Evolutionary conservation across 2,888 invertebrate species (phyloP).

Genomic region (Sinohyriopsis cumingii): DNA sequence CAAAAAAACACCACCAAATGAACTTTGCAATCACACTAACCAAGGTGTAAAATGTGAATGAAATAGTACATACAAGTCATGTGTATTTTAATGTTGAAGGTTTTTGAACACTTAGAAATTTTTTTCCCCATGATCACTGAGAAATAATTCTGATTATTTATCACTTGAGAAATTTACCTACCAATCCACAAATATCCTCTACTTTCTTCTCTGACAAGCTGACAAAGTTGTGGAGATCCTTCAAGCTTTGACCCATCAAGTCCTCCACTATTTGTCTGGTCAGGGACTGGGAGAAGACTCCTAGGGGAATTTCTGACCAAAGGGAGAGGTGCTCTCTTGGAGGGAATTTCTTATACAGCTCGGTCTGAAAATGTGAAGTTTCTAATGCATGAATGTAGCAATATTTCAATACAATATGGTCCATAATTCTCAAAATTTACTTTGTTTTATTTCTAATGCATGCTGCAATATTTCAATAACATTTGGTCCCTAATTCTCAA

Average conservation of each 20-base stretch:
- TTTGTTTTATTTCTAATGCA: too few species aligned
- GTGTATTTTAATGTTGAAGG: too few species aligned
- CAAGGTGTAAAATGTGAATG: too few species aligned
- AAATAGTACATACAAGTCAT: too few species aligned
- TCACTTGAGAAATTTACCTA: constrained; percentile 11
- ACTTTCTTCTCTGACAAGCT: constrained; percentile 17
- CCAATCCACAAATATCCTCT: constrained; percentile 20
- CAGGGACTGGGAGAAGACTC: constrained; percentile 12
- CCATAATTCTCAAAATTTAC: too few species aligned
- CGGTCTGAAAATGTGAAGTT: constrained; percentile 11
- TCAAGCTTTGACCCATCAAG: constrained; percentile 12
- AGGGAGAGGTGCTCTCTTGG: constrained; percentile 13
- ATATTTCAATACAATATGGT: too few species aligned
- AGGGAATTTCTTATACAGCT: constrained; percentile 24
- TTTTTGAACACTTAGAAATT: too few species aligned
- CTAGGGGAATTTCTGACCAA: constrained; percentile 33
- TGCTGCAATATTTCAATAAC: too few species aligned
- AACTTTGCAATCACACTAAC: too few species aligned
- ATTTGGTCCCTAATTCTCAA: too few species aligned
- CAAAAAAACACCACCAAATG: too few species aligned
- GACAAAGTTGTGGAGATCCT: constrained; percentile 31
- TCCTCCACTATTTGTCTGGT: constrained; percentile 16
- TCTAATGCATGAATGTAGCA: too few species aligned
- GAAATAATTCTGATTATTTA: not conserved
- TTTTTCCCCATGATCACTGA: not conserved